Percentiles rank a stretch among this genome's conserved stretches.
These are phyloP conservation scores for Malurus splendens DNA, from an alignment of 2,797 vertebrate genomes.

Conservation along the genomic window DNA sequence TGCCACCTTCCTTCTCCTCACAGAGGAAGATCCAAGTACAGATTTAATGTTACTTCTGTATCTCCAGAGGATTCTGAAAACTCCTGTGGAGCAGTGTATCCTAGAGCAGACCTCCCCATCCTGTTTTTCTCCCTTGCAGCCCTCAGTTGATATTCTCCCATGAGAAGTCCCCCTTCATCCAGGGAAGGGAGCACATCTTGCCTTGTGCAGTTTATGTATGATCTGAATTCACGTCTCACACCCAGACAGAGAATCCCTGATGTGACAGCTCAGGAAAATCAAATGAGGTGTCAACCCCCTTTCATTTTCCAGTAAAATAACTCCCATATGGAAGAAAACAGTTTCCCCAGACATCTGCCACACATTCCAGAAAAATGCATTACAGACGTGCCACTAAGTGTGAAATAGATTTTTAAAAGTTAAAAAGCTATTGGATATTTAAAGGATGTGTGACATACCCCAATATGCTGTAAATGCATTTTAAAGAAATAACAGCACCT, in stretches of 20 bases:
- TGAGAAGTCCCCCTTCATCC: not conserved
- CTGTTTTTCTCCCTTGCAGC: not conserved
- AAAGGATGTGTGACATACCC: constrained; percentile 48
- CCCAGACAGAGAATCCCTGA: constrained; percentile 35
- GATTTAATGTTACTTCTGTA: not conserved
- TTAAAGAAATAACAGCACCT: constrained; percentile 37
- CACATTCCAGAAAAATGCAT: constrained; percentile 42
- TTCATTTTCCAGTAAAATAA: constrained; percentile 53
- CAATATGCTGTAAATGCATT: constrained; percentile 45
- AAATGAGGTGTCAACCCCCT: constrained; percentile 27
- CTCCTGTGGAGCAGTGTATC: not conserved
- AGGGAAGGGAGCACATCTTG: not conserved
- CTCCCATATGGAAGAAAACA: constrained; percentile 63
- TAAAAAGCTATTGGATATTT: constrained; percentile 58
- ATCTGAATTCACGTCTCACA: constrained; percentile 43
- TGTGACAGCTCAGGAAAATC: constrained; percentile 32
- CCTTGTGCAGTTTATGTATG: not conserved
- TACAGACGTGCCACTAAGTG: constrained; percentile 52
- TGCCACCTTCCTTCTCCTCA: not conserved
- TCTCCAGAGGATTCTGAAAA: not conserved
- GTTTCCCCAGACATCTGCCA: constrained; percentile 60
- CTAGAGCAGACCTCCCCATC: not conserved
- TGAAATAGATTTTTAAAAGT: constrained; percentile 42
- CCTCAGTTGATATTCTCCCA: not conserved
- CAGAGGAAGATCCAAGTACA: not conserved